phyloP scores from a whole-genome alignment of 2,113 vertebrate genomes.

The Dipodomys spectabilis region DNA sequence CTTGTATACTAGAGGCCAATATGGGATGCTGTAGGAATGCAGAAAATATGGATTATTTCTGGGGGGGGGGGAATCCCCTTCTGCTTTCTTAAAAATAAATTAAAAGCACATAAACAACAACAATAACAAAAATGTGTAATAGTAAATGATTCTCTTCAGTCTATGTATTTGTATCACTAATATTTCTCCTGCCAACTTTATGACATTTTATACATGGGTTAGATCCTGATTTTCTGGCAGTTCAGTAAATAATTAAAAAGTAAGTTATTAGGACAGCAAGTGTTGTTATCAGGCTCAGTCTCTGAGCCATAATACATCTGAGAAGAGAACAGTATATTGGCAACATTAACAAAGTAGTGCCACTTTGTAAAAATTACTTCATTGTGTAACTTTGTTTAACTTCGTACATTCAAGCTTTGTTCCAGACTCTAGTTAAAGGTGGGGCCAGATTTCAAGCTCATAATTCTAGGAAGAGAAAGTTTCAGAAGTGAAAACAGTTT shows the following conservation, averaged over 20 bases:
- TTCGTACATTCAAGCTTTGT: slow-evolving; percentile 70
- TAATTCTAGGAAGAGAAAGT: slow-evolving; percentile 71
- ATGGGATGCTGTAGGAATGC: neutral
- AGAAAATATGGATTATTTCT: neutral
- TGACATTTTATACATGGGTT: slow-evolving; percentile 27
- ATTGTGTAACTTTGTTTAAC: slow-evolving; percentile 71
- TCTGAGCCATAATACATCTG: slow-evolving; percentile 26
- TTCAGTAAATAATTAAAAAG: slow-evolving; percentile 18
- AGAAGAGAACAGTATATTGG: slow-evolving; percentile 35
- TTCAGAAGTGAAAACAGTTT: slow-evolving; percentile 61
- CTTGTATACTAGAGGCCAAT: neutral
- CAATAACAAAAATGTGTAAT: neutral
- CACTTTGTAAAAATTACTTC: slow-evolving; percentile 71
- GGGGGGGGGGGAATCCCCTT: neutral
- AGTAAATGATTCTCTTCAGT: neutral
- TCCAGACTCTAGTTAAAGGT: slow-evolving; percentile 65
- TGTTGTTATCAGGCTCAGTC: slow-evolving; percentile 45
- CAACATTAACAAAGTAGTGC: slow-evolving; percentile 49
- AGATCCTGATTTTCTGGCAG: neutral
- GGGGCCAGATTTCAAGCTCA: slow-evolving; percentile 59
- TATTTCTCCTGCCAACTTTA: slow-evolving; percentile 20
- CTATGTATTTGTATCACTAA: neutral
- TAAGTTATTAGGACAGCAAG: neutral
- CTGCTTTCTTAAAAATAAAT: slow-evolving; percentile 42
- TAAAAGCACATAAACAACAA: slow-evolving; percentile 41